phyloP scores from a whole-genome alignment of 30 jellyfish, hydroid and myxozoan genomes.

The Chironex yamaguchii region DNA sequence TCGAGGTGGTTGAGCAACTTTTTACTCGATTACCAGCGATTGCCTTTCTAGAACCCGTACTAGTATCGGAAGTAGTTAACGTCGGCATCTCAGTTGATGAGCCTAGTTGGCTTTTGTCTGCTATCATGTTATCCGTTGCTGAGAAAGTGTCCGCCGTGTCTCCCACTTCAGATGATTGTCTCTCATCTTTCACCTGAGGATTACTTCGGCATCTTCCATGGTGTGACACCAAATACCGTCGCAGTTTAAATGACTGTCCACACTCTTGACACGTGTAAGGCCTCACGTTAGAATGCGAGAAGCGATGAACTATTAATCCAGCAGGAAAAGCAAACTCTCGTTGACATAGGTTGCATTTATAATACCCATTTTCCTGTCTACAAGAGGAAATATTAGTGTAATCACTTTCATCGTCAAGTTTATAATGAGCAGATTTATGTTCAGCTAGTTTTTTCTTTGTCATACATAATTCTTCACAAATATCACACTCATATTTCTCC shows the following conservation, averaged over 20 bases:
- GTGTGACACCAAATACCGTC: background rate
- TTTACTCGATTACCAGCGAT: background rate
- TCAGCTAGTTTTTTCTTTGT: slow-evolving; percentile 5
- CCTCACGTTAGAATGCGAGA: slow-evolving; percentile 3
- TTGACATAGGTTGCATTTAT: background rate
- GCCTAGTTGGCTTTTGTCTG: background rate
- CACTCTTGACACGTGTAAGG: slow-evolving; percentile 8
- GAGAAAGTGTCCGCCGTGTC: background rate
- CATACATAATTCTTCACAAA: background rate
- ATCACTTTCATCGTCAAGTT: background rate
- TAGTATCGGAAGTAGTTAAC: background rate
- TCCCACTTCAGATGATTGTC: background rate
- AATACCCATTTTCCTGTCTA: background rate
- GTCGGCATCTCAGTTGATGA: background rate
- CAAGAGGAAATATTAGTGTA: slow-evolving; percentile 9
- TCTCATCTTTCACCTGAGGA: background rate
- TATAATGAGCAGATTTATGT: slow-evolving; percentile 1
- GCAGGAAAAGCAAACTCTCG: slow-evolving; percentile 6
- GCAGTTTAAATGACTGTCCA: slow-evolving; percentile 13
- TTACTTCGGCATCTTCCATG: background rate
- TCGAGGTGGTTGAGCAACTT: background rate
- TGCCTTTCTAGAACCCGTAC: background rate
- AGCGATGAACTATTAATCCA: slow-evolving; percentile 22
- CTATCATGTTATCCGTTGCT: background rate
- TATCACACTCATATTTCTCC: slow-evolving; percentile 1